phyloP scores from a whole-genome alignment of 2,113 vertebrate genomes.

The Pterocles gutturalis region DNA sequence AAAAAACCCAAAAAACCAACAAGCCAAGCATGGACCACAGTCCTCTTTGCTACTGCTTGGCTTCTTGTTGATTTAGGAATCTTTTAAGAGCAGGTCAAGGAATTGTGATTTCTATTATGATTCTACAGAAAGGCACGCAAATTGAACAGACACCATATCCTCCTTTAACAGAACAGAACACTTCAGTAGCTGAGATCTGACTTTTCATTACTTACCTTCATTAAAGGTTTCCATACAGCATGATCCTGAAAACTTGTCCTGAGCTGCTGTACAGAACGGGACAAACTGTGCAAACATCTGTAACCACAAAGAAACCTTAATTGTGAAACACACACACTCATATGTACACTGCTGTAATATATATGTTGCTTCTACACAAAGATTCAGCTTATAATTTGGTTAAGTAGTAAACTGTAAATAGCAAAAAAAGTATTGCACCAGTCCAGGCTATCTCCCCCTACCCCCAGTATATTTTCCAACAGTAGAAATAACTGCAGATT shows the following conservation, averaged over 20 bases:
- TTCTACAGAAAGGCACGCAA: not conserved
- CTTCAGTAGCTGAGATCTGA: not conserved
- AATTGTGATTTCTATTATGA: not conserved
- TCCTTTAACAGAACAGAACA: not conserved
- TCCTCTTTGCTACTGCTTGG: not conserved
- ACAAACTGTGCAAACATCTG: conserved; percentile 99
- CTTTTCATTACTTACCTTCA: conserved; percentile 86
- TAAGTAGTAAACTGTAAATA: not conserved
- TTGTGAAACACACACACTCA: not conserved
- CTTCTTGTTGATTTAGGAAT: not conserved
- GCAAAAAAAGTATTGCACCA: not conserved
- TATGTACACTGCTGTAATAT: not conserved
- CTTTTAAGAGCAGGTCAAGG: not conserved
- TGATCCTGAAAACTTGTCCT: conserved; percentile 99
- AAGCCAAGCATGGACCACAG: not conserved
- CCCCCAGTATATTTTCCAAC: not conserved
- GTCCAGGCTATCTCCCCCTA: not conserved
- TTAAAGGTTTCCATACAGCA: conserved; percentile 97
- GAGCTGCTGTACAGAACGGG: conserved; percentile 97
- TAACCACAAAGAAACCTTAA: conserved; percentile 30
- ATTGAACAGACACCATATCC: not conserved
- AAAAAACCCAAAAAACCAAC: not conserved
- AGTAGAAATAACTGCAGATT: not conserved
- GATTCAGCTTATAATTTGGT: not conserved
- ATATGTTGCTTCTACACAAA: not conserved